Evolutionary conservation across 2,888 invertebrate species (phyloP).

Genomic region (Drosophila leonis): DNA sequence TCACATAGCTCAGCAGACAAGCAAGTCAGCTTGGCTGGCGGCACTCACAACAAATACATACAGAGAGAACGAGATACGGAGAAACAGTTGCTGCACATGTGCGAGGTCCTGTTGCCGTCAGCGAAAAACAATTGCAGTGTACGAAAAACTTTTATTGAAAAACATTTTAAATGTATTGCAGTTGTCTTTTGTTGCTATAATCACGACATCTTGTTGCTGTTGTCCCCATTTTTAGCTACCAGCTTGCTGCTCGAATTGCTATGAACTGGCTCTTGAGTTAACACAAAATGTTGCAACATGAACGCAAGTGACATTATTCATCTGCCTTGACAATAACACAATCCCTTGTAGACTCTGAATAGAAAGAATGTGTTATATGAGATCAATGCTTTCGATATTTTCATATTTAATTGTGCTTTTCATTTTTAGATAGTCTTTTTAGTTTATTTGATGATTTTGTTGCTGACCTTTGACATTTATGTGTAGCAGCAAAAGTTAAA

Average conservation of each 20-base stretch:
- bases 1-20: neutral
- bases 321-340: slow-evolving; percentile 36
- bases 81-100: slow-evolving; percentile 17
- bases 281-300: slow-evolving; percentile 52
- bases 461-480: slow-evolving; percentile 61
- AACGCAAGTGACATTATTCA: slow-evolving; percentile 62
- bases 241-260: slow-evolving; percentile 27
- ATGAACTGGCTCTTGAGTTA: slow-evolving; percentile 25
- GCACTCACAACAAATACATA: slow-evolving; percentile 9
- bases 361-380: slow-evolving; percentile 13
- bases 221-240: slow-evolving; percentile 29
- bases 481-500: slow-evolving; percentile 42
- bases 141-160: slow-evolving; percentile 77
- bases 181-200: slow-evolving; percentile 46
- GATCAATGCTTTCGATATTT: slow-evolving; percentile 27
- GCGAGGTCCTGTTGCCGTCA: slow-evolving; percentile 27
- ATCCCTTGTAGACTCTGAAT: neutral
- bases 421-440: slow-evolving; percentile 21
- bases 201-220: slow-evolving; percentile 40
- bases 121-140: slow-evolving; percentile 69
- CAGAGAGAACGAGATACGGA: neutral
- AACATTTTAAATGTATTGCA: slow-evolving; percentile 76
- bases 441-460: slow-evolving; percentile 45
- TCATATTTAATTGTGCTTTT: slow-evolving; percentile 39
- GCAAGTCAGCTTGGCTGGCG: slow-evolving; percentile 13